Evolutionary conservation across 1,140 invertebrate genomes (phyloP).

Genomic region (Heterodera carotae): DNA sequence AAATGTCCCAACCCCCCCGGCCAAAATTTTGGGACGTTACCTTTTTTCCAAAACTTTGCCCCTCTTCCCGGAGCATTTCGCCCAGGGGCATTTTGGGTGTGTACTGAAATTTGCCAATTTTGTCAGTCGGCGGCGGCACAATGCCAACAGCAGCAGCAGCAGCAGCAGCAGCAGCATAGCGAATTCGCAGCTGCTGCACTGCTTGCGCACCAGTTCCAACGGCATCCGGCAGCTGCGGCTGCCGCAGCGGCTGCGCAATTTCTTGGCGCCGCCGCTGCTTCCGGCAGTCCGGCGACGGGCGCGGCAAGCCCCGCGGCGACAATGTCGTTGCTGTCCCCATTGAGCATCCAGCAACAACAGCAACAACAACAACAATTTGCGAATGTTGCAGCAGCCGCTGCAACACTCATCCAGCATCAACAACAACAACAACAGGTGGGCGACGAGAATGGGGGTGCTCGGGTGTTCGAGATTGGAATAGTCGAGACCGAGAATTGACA

Average conservation of each 20-base stretch:
- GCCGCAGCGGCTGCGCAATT: not conserved
- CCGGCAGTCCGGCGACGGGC: too few relatives aligned
- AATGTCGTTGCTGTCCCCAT: not conserved
- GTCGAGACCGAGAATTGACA: too few relatives aligned
- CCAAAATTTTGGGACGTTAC: too few relatives aligned
- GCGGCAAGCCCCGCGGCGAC: too few relatives aligned
- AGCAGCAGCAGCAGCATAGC: not conserved
- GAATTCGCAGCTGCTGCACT: not conserved
- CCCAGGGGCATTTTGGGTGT: too few relatives aligned
- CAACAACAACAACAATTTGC: not conserved
- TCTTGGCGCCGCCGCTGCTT: not conserved
- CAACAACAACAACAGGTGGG: not conserved
- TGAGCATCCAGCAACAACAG: not conserved
- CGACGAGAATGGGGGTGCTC: too few relatives aligned
- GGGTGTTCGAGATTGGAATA: too few relatives aligned
- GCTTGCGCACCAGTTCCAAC: not conserved
- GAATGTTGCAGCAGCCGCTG: not conserved
- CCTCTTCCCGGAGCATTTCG: too few relatives aligned
- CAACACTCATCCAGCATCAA: not conserved
- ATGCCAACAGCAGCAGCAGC: not conserved
- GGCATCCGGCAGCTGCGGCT: not conserved
- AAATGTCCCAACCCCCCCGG: too few relatives aligned
- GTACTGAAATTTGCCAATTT: too few relatives aligned
- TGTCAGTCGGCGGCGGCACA: not conserved
- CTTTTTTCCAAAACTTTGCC: too few relatives aligned